Percentiles rank a stretch among this genome's conserved stretches.
Conservation (phyloP, 2,113 vertebrate genomes). For the pig (Sus scrofa) region T2T-Sscrofa CM000830.6:107855501-107856000, state of each 20-base stretch:
- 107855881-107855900: background rate
- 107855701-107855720: background rate
- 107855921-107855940: background rate
- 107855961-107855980: conserved; percentile 17
- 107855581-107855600: conserved; percentile 20
- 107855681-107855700: background rate
- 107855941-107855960: background rate
- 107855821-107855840: conserved; percentile 26
- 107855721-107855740: background rate
- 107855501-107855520: background rate
- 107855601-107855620: conserved; percentile 19
- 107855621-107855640: conserved; percentile 38
- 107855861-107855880: conserved; percentile 18
- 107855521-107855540: background rate
- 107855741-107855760: conserved; percentile 12
- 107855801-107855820: conserved; percentile 17
- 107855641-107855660: background rate
- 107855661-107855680: background rate
- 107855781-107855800: background rate
- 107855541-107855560: background rate
- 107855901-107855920: background rate
- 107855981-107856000: background rate
- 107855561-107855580: background rate
- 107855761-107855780: background rate
- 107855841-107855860: background rate